Conservation (phyloP, 2,797 vertebrate genomes). For the Rhynchotus rufescens region DNA sequence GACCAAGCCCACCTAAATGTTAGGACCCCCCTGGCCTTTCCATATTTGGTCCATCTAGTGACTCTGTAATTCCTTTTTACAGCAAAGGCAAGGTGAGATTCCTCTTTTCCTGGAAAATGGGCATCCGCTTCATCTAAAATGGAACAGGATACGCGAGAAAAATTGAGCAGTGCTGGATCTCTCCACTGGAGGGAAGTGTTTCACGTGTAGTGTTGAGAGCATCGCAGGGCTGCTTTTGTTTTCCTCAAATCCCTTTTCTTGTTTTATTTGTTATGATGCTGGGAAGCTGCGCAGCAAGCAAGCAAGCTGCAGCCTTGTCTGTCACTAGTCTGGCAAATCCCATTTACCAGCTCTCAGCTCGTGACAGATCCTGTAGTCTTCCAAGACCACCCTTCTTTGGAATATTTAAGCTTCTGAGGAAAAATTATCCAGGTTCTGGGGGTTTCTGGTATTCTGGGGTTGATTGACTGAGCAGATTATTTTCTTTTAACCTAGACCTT, state of each 20-base stretch:
- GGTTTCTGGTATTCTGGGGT: neutral
- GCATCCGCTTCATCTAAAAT: neutral
- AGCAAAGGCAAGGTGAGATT: neutral
- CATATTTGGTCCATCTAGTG: neutral
- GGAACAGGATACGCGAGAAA: neutral
- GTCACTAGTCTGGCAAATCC: neutral
- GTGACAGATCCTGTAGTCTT: neutral
- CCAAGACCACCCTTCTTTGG: neutral
- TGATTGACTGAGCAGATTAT: neutral
- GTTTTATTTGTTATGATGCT: neutral
- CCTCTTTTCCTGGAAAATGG: neutral
- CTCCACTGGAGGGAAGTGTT: conserved; percentile 62
- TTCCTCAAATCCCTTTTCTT: neutral
- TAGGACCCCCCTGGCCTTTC: neutral
- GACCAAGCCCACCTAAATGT: neutral
- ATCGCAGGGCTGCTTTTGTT: neutral
- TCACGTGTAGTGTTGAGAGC: neutral
- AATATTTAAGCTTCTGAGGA: neutral
- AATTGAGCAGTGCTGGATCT: neutral
- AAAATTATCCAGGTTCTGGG: neutral
- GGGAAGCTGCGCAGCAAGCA: neutral
- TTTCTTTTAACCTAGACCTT: neutral
- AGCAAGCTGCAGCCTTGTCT: neutral
- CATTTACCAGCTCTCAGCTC: neutral
- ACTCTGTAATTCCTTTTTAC: neutral